phyloP scores from a whole-genome alignment of 2,888 invertebrate species.

The Spodoptera picta region DNA sequence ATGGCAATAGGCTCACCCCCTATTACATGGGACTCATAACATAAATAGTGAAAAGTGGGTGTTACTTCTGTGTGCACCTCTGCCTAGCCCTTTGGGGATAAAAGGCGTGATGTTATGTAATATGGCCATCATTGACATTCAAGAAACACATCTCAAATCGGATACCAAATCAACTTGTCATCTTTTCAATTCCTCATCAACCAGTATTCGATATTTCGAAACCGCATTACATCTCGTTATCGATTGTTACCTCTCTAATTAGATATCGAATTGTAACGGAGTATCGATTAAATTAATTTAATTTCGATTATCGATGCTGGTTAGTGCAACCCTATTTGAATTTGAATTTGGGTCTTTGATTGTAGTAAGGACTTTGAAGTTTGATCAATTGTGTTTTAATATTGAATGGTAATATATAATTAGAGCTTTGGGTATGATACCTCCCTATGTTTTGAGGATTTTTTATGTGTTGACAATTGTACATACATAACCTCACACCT shows the following conservation, averaged over 20 bases:
- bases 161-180: slow-evolving; percentile 29
- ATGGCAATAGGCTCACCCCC: too few relatives aligned
- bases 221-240: slow-evolving; percentile 29
- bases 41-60: too few relatives aligned
- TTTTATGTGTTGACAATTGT: too few relatives aligned
- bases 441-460: too few relatives aligned
- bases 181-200: slow-evolving; percentile 40
- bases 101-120: too few relatives aligned
- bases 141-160: slow-evolving; percentile 13
- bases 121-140: slow-evolving; percentile 21
- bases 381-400: slow-evolving; percentile 14
- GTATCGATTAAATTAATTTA: slow-evolving; percentile 48
- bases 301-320: slow-evolving; percentile 39
- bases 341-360: slow-evolving; percentile 15
- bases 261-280: slow-evolving; percentile 32
- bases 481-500: too few relatives aligned
- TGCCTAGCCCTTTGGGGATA: too few relatives aligned
- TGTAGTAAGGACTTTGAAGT: background rate
- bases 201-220: slow-evolving; percentile 26
- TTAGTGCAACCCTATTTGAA: slow-evolving; percentile 23
- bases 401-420: background rate
- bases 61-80: too few relatives aligned
- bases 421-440: too few relatives aligned
- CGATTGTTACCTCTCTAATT: slow-evolving; percentile 44
- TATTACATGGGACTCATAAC: too few relatives aligned